Base-by-base conservation (phyloP, 2,888 invertebrate species). In the Ennomos erosarius region DNA sequence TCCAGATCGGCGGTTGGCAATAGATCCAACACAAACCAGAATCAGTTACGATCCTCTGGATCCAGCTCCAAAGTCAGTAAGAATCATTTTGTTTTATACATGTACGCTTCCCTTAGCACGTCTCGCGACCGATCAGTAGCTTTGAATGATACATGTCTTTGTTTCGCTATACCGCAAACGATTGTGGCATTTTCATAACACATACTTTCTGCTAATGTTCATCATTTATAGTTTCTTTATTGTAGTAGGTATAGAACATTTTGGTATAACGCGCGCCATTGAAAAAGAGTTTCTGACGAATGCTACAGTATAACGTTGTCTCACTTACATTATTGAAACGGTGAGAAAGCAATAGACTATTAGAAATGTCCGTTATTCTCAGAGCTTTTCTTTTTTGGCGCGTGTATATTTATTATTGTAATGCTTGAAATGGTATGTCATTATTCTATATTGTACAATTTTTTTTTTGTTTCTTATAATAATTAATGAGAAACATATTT, bases 41-140 rank as follows among this genome's bases (percentile, higher is more conserved):
- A 87, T 90, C 90, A 89, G 88, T 85, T 91, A 85, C 92, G 90
- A 90, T 91, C 89, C 82, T 85, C 92, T 87, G 93, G 91, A 92
- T 90, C 95, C 94, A 95, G 96, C 95, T 95, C 95, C 98, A 98
- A 98, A 98, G 98, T 98, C 98, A 98, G 98, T 98, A 98, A 98
- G 98, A 98, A 98, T 96, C 96, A 94, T 94, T 94, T 69, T 89
- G 82, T 86, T 85, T 80, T 79, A 73, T 75, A 76, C 71, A 76
- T 82, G 85, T 88, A 86, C 75, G 90, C 90, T 90, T 90, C 81
- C 80, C 75, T 55, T 86, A 87, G 84, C 82, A 81, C 78, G 64
- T 71, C 70, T 72, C 71, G 62, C 46, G 46, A 40, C 40, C 43
- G 34, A 43, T 44, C 62, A 55, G 43, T 60, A 59, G 60, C 55